Evolutionary conservation across 2,888 invertebrate genomes (phyloP), one percentile per base, ranked within the genome.

Genomic region (Sclerodermus sp.): DNA sequence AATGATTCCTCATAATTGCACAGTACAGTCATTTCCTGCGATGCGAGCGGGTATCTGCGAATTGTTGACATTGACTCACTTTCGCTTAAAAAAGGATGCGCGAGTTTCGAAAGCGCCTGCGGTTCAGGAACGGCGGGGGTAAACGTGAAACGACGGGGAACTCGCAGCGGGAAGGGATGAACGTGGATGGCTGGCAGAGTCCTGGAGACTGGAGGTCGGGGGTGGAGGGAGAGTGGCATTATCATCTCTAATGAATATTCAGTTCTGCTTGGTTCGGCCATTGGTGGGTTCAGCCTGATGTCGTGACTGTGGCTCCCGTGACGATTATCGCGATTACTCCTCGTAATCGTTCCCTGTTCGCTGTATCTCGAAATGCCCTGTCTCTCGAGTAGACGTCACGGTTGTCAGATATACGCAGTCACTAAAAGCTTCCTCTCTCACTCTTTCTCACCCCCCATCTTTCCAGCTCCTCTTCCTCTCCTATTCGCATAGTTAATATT

Each of bases 161-260:
- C 4, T 4, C 34, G 34, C 4, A 4, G 34, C 34, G 8, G 4
- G 6, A 12, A 34, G 13, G 12, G 34, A 34, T 12, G 34, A 12
- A 13, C 10, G 10, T 34, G 10, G 2, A 34, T 13, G 10, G 4
- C 34, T 4, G 39, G 29, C 36, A 49, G 40, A 44, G 45, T 17
- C 15, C 30, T 36, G 41, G 32, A 38, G 16, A 42, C 44, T 17
- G 36, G 34, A 47, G 45, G 49, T 42, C 49, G 52, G 49, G 47
- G 54, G 42, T 37, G 37, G 49, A 51, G 37, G 38, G 51, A 66
- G 61, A 55, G 62, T 64, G 60, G 66, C 66, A 70, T 70, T 68
- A 68, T 70, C 68, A 64, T 68, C 60, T 53, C 67, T 67, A 68
- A 70, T 70, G 73, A 73, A 73, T 73, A 73, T 73, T 73, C 73